Conservation (phyloP, 2,797 vertebrate genomes). For the Poecilia picta region DNA sequence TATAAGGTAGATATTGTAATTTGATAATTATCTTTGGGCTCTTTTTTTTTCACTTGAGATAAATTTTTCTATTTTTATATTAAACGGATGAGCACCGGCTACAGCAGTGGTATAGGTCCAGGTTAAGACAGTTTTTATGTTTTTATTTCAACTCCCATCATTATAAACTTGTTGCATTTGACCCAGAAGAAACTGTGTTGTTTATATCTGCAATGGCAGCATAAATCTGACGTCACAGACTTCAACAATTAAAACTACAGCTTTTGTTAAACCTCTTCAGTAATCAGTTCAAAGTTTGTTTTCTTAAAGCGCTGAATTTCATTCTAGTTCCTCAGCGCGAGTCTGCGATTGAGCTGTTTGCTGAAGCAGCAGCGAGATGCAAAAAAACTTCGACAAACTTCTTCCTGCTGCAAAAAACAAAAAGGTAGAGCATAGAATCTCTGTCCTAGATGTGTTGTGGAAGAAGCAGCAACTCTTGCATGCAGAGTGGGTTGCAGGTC, state of each 20-base stretch:
- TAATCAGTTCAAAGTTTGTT: background rate
- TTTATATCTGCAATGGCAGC: background rate
- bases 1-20: background rate
- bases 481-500: background rate
- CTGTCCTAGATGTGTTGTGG: background rate
- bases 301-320: background rate
- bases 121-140: background rate
- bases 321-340: no score
- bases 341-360: background rate
- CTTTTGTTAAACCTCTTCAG: background rate
- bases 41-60: background rate
- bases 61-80: no score
- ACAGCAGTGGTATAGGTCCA: background rate
- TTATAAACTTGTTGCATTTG: background rate
- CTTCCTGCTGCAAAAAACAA: background rate
- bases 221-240: background rate
- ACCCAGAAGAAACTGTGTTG: background rate
- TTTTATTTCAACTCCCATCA: background rate
- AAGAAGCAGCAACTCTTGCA: background rate
- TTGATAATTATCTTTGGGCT: background rate
- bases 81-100: no score
- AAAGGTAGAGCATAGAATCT: background rate
- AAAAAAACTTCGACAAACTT: background rate
- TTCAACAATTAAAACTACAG: background rate
- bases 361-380: background rate